Conservation (phyloP, 2,113 vertebrate species). For the Nothobranchius furzeri region DNA sequence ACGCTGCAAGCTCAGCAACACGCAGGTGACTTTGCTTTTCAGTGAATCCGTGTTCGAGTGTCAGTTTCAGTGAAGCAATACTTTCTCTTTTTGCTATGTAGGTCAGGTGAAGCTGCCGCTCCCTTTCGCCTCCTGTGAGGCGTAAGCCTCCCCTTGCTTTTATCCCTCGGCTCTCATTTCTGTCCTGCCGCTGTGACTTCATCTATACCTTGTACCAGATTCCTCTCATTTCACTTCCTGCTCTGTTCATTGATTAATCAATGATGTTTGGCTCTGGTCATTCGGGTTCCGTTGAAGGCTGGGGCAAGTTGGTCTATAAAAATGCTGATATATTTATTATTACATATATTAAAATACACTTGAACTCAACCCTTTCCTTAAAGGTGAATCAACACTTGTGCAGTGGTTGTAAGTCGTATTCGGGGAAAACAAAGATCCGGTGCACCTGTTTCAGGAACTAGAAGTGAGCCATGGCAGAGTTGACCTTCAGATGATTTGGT, state of each 20-base stretch:
- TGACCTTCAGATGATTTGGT: too few relatives aligned
- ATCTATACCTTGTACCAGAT: conserved; percentile 9
- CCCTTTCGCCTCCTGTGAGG: conserved; percentile 4
- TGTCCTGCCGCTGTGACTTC: not conserved
- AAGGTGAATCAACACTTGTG: too few relatives aligned
- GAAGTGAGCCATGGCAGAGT: too few relatives aligned
- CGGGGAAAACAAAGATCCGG: too few relatives aligned
- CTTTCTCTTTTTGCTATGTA: conserved; percentile 72
- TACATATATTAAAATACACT: too few relatives aligned
- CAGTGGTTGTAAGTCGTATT: too few relatives aligned
- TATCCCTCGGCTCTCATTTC: not conserved
- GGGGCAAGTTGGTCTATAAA: too few relatives aligned
- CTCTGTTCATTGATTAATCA: conserved; percentile 3
- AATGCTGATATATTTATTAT: too few relatives aligned
- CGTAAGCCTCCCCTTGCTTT: conserved; percentile 10
- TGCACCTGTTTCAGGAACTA: too few relatives aligned
- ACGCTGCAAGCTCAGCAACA: conserved; percentile 73
- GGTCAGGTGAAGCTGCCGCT: conserved; percentile 60
- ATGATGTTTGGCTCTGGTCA: conserved; percentile 4
- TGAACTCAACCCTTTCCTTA: too few relatives aligned
- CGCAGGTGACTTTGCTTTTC: conserved; percentile 72
- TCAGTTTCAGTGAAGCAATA: conserved; percentile 68
- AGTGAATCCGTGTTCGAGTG: conserved; percentile 66
- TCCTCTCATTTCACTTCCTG: not conserved
- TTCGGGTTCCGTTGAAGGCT: too few relatives aligned